Evolutionary conservation across 2,113 vertebrate species (phyloP), one percentile per base, ranked within the genome.

Genomic region (Eupsittula cactorum): DNA sequence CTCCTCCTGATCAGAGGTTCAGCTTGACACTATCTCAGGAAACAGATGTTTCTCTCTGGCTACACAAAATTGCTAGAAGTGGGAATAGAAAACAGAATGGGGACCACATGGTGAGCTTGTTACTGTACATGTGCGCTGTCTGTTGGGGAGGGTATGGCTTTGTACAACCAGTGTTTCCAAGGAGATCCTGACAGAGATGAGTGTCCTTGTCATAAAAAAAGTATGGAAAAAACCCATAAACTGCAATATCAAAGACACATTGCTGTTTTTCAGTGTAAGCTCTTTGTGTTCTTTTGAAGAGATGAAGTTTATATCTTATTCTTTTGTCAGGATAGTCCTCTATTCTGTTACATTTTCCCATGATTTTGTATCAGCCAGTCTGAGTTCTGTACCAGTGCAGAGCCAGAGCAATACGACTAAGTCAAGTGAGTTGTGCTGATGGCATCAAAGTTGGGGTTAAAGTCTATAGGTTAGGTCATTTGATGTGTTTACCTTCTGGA

Each of bases 281-380:
- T 91, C 64, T 78, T 59, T n/a, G 37, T 19, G 39, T 86, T 13
- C 49, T 92, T 95, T 90, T 81, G 95, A 96, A 90, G 82, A 81
- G 60, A 83, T 59, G 90, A 88, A 86, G 37, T 91, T 69, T 80
- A 13, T 60, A 85, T 88, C 68, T 83, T 60, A 63, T 42, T 70
- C 42, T 50, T 24, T 67, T 75, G 63, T 24, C 53, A 60, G 27
- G n/a, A 41, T 41, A 49, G 47, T 74, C 19, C 50, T 93, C 37
- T 53, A 24, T 37, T 73, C 47, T 62, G 9, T 49, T 50, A 11
- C 31, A 63, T 91, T 95, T 90, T 37, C 70, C 37, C 28, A 23
- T 50, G 21, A 3, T 44, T 75, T 76, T 86, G 39, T 79, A 65
- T 80, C 69, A 82, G 23, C 31, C n/a, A 33, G 7, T 27, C 49